Percentiles rank a stretch among this genome's conserved stretches.
phyloP scores from a whole-genome alignment of 2,797 vertebrate species.

The Microcaecilia unicolor region DNA sequence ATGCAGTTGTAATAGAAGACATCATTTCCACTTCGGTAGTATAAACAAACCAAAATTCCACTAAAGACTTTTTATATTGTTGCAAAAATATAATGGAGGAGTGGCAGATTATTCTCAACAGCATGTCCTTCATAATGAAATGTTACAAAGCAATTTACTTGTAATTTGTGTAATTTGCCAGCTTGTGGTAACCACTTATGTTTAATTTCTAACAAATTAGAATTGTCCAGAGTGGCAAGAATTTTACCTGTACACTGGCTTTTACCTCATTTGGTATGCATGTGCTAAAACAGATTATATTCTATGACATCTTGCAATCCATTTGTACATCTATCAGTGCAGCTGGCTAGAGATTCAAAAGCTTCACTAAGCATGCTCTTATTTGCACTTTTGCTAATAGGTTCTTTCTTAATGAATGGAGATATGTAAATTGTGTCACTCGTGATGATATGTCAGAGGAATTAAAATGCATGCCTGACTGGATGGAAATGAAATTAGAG shows the following conservation, averaged over 20 bases:
- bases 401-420: slow-evolving; percentile 1
- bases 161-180: slow-evolving; percentile 18
- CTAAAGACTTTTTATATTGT: background rate
- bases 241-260: slow-evolving; percentile 8
- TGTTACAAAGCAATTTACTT: slow-evolving; percentile 18
- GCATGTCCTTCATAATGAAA: slow-evolving; percentile 17
- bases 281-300: background rate
- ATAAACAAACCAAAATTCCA: background rate
- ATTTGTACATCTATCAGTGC: background rate
- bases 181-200: slow-evolving; percentile 13
- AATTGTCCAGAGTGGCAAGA: background rate
- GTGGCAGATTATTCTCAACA: background rate
- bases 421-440: slow-evolving; percentile 8
- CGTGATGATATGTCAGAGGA: slow-evolving; percentile 6
- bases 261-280: background rate
- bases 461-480: slow-evolving; percentile 21
- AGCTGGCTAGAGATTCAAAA: background rate
- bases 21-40: too few relatives aligned
- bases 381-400: slow-evolving; percentile 9
- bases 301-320: background rate
- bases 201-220: slow-evolving; percentile 19
- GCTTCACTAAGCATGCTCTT: background rate
- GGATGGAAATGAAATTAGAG: slow-evolving; percentile 9
- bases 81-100: background rate
- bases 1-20: background rate